A percentile compares a stretch with the other conserved stretches of the same genome.
phyloP scores from a whole-genome alignment of 2,113 vertebrate species.

The Salvelinus sp. region DNA sequence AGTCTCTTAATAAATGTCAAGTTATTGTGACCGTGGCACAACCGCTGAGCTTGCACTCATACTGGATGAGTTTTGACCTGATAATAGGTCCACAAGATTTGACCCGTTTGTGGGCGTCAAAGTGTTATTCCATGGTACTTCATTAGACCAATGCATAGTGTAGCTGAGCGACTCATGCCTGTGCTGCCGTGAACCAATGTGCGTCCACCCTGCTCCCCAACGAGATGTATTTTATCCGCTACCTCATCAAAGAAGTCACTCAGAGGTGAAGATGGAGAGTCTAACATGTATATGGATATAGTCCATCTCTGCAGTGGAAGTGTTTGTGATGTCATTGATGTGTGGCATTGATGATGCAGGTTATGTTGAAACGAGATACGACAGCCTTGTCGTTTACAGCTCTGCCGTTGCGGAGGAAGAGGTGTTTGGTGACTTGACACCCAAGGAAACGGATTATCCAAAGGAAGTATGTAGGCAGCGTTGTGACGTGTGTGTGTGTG shows the following conservation, averaged over 20 bases:
- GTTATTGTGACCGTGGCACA: conserved; percentile 66
- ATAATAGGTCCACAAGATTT: conserved; percentile 61
- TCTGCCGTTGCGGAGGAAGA: conserved; percentile 67
- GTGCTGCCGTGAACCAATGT: conserved; percentile 76
- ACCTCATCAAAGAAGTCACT: conserved; percentile 66
- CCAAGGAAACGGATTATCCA: conserved; percentile 27
- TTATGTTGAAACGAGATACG: conserved; percentile 54
- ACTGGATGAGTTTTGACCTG: conserved; percentile 73
- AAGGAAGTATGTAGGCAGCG: no score
- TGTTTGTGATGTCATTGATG: conserved; percentile 22
- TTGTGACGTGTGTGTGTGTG: no score
- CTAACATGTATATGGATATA: conserved; percentile 67
- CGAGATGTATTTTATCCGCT: conserved; percentile 56
- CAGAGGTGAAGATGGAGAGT: conserved; percentile 59
- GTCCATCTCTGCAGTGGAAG: conserved; percentile 39
- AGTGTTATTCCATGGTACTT: conserved; percentile 60
- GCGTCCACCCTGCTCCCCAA: conserved; percentile 33
- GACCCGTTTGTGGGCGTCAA: conserved; percentile 64
- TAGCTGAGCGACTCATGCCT: conserved; percentile 74
- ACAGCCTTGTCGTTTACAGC: conserved; percentile 54
- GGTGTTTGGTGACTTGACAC: conserved; percentile 65
- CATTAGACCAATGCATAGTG: conserved; percentile 73
- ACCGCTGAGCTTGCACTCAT: conserved; percentile 65
- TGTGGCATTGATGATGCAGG: conserved; percentile 67
- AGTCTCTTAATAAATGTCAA: conserved; percentile 68